Conservation (phyloP, 2,888 invertebrate genomes). For the Halictus ligatus region DNA sequence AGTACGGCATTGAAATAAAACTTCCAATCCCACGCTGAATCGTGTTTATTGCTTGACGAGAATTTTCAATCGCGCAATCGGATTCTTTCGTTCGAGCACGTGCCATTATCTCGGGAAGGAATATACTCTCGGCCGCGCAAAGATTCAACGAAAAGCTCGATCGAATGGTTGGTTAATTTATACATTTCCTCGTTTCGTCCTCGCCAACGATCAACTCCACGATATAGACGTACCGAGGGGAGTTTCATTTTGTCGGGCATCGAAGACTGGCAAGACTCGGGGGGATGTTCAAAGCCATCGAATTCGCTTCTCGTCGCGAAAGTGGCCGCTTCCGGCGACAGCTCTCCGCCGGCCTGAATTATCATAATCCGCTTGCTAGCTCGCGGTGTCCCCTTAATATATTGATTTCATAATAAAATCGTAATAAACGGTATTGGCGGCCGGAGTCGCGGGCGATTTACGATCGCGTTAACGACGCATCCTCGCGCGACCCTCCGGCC, state of each 20-base stretch:
- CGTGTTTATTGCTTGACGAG: neutral
- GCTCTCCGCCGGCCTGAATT: constrained; percentile 22
- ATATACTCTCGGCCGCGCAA: neutral
- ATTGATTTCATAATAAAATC: constrained; percentile 50
- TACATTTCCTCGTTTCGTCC: neutral
- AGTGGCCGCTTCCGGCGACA: constrained; percentile 11
- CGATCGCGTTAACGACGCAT: constrained; percentile 36
- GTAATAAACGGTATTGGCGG: constrained; percentile 39
- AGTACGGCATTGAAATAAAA: neutral
- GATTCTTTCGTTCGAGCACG: neutral
- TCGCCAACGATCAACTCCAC: neutral
- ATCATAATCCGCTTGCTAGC: constrained; percentile 43
- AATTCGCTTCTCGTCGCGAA: constrained; percentile 19
- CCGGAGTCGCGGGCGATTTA: constrained; percentile 21
- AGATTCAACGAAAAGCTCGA: neutral
- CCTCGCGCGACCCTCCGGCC: neutral
- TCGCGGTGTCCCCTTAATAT: constrained; percentile 20
- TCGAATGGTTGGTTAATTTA: neutral
- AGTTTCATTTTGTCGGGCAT: neutral
- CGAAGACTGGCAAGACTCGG: neutral
- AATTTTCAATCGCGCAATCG: neutral
- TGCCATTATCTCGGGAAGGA: neutral
- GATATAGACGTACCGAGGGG: neutral
- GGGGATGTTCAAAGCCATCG: neutral
- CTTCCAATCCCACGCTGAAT: neutral